Conservation (phyloP, 2,888 invertebrate genomes). For the Elegia similella region DNA sequence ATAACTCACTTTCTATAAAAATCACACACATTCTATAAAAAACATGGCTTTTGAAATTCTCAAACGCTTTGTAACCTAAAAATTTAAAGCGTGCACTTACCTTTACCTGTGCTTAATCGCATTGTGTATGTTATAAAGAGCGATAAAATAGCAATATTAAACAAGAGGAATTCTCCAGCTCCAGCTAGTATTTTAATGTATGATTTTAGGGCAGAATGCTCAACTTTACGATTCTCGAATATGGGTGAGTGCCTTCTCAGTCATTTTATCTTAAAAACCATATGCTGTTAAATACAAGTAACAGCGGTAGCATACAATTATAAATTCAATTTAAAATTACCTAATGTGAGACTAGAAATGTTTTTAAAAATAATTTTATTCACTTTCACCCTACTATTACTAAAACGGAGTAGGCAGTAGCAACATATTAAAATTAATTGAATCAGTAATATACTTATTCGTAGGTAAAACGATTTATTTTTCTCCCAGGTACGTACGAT, state of each 20-base stretch:
- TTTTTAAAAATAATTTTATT: no score
- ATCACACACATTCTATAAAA: no score
- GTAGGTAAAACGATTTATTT: no score
- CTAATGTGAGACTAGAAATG: no score
- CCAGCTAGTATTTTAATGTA: not conserved
- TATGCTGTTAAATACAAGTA: not conserved
- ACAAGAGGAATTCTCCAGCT: not conserved
- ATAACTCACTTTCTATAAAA: no score
- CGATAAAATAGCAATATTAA: slow-evolving; percentile 3
- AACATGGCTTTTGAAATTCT: not conserved
- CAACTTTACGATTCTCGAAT: not conserved
- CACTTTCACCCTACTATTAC: no score
- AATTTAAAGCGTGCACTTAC: not conserved
- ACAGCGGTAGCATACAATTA: not conserved
- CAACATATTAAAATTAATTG: no score
- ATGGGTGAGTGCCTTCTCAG: not conserved
- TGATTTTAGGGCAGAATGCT: not conserved
- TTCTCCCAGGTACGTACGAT: no score
- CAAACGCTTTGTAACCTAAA: not conserved
- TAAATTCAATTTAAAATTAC: no score
- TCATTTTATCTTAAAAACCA: not conserved
- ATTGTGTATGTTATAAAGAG: not conserved
- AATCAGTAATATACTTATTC: no score
- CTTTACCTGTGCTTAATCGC: not conserved
- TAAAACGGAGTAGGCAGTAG: no score